Conservation (phyloP, 1,140 invertebrate species). For the Platyscapa corneri region DNA sequence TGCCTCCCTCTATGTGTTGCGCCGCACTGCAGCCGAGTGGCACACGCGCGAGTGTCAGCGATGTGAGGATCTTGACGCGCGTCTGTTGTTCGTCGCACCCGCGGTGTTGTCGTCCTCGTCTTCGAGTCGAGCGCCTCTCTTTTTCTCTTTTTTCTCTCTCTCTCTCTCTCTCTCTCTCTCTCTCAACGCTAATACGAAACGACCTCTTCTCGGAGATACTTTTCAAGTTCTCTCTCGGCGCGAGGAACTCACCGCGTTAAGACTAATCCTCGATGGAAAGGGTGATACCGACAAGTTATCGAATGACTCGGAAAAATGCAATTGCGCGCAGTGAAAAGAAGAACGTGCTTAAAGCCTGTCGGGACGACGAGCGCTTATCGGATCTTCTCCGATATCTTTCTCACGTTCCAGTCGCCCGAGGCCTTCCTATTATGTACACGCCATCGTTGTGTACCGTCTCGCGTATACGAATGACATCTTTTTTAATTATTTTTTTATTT, state of each 20-base stretch:
- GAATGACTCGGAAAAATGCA: conserved; percentile 5
- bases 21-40: too few relatives aligned
- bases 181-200: background rate
- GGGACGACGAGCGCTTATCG: conserved; percentile 12
- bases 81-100: too few relatives aligned
- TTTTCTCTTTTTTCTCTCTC: too few relatives aligned
- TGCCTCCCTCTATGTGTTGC: too few relatives aligned
- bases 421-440: conserved; percentile 1
- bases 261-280: background rate
- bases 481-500: background rate
- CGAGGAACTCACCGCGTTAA: background rate
- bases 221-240: background rate
- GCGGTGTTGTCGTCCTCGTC: too few relatives aligned
- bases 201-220: background rate
- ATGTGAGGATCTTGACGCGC: too few relatives aligned
- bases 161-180: too few relatives aligned
- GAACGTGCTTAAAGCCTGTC: conserved; percentile 29
- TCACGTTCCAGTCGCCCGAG: background rate
- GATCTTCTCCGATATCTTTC: conserved; percentile 24
- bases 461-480: background rate
- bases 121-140: background rate
- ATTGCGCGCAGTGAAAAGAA: background rate
- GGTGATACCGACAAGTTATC: conserved; percentile 4
- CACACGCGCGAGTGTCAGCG: too few relatives aligned
- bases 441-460: background rate